A percentile compares a stretch with the other conserved stretches of the same genome.
These are phyloP conservation scores for Phania funesta DNA, from an alignment of 2,888 invertebrate genomes.

Conservation along the genomic window DNA sequence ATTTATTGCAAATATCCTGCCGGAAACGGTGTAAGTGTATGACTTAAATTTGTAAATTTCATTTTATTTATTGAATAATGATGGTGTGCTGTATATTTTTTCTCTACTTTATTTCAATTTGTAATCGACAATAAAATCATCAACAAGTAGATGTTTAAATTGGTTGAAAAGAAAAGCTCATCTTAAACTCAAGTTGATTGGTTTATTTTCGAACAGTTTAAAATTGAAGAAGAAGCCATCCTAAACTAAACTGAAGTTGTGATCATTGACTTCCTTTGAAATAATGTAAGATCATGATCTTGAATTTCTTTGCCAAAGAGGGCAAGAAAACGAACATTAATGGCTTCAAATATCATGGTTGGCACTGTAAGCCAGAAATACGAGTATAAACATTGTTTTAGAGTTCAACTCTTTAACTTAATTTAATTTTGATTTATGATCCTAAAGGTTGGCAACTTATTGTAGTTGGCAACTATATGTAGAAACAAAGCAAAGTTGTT, in stretches of 20 bases:
- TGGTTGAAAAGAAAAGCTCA: constrained; percentile 10
- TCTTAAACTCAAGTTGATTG: constrained; percentile 24
- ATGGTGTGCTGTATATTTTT: neutral
- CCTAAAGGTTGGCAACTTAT: constrained; percentile 34
- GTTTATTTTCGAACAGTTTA: constrained; percentile 32
- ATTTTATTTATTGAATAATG: constrained; percentile 52
- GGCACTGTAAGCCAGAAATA: constrained; percentile 2
- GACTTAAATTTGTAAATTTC: constrained; percentile 25
- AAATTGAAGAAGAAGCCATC: constrained; percentile 8
- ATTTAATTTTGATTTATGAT: constrained; percentile 53
- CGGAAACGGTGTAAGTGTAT: constrained; percentile 16
- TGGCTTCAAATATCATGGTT: constrained; percentile 31
- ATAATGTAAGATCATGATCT: constrained; percentile 41
- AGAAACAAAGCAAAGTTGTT: constrained; percentile 50
- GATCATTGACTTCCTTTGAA: constrained; percentile 55
- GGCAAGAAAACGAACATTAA: neutral
- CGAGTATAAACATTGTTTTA: neutral
- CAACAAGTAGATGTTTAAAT: constrained; percentile 52
- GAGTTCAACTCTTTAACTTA: constrained; percentile 2
- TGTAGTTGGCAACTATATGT: neutral
- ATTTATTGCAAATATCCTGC: too few relatives aligned
- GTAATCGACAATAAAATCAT: constrained; percentile 22
- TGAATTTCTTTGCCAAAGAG: neutral
- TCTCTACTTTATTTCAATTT: constrained; percentile 7
- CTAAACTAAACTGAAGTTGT: constrained; percentile 21